These are phyloP conservation scores for Eumaeus atala DNA, from an alignment of 1,140 invertebrate genomes.

Conservation along the genomic window DNA sequence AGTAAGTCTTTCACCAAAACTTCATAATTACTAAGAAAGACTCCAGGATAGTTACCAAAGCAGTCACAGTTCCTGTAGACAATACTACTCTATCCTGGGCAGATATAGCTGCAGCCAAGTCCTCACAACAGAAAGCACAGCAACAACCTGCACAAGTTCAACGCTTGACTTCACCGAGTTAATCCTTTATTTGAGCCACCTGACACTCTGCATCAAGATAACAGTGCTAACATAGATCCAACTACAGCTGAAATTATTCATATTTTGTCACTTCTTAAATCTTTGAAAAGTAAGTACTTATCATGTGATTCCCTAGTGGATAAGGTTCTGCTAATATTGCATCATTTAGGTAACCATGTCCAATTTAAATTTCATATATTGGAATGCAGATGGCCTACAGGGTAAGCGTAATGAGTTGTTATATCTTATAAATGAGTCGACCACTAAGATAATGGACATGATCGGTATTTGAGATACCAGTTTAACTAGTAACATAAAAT, in stretches of 20 bases:
- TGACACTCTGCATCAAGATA: not conserved
- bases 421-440: not conserved
- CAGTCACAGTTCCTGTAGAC: not conserved
- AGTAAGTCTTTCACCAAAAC: not conserved
- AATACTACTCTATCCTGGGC: not conserved
- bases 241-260: constrained; percentile 1
- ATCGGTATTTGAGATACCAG: constrained; percentile 12
- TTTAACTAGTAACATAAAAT: not conserved
- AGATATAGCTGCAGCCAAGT: not conserved
- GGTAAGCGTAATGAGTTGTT: constrained; percentile 6
- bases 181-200: not conserved
- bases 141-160: too few species aligned
- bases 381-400: constrained; percentile 15
- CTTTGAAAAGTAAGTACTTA: not conserved
- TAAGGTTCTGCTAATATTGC: constrained; percentile 11
- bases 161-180: too few species aligned
- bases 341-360: too few species aligned
- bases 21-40: not conserved
- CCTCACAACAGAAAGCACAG: not conserved
- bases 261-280: not conserved
- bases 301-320: constrained; percentile 6
- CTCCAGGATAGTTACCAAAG: not conserved
- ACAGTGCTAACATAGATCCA: not conserved
- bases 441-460: constrained; percentile 2
- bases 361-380: too few species aligned